phyloP scores from a whole-genome alignment of 2,888 invertebrate species.

The Nomada flava region DNA sequence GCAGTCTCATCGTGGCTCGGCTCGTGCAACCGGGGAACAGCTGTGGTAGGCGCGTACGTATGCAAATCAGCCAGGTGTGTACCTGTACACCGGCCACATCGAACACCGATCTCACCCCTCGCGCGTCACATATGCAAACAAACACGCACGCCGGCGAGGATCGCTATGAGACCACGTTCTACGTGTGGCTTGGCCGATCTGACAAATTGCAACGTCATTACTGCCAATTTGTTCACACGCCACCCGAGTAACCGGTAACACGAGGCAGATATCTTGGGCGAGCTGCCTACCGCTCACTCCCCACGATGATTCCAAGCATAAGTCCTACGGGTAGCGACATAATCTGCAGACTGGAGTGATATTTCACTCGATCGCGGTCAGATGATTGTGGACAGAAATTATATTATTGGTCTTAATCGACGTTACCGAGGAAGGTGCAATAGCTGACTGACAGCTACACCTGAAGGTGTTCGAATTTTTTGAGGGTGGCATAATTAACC shows the following conservation, averaged over 20 bases:
- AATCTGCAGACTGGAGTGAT: too few relatives aligned
- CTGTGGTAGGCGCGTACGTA: conserved; percentile 53
- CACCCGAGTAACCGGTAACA: conserved; percentile 76
- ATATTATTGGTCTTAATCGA: too few relatives aligned
- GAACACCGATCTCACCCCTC: conserved; percentile 66
- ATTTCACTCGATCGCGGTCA: too few relatives aligned
- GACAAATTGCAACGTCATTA: conserved; percentile 82
- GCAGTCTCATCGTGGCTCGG: conserved; percentile 43
- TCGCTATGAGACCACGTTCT: conserved; percentile 23
- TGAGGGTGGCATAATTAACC: too few relatives aligned
- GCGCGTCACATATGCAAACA: conserved; percentile 54
- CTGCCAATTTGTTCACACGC: conserved; percentile 82
- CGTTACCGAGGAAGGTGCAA: too few relatives aligned
- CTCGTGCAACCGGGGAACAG: conserved; percentile 38
- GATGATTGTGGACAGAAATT: too few relatives aligned
- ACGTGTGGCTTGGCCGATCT: conserved; percentile 71
- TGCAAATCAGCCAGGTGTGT: conserved; percentile 68
- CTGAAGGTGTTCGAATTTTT: too few relatives aligned
- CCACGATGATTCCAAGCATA: conserved; percentile 53
- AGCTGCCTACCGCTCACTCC: too few relatives aligned
- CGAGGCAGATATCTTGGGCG: conserved; percentile 61
- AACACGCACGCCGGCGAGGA: conserved; percentile 17
- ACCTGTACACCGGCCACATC: conserved; percentile 57
- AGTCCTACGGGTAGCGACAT: conserved; percentile 33
- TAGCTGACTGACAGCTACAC: too few relatives aligned